Conservation (phyloP, 2,888 invertebrate species). For the Liopterus haemorrhoidalis region DNA sequence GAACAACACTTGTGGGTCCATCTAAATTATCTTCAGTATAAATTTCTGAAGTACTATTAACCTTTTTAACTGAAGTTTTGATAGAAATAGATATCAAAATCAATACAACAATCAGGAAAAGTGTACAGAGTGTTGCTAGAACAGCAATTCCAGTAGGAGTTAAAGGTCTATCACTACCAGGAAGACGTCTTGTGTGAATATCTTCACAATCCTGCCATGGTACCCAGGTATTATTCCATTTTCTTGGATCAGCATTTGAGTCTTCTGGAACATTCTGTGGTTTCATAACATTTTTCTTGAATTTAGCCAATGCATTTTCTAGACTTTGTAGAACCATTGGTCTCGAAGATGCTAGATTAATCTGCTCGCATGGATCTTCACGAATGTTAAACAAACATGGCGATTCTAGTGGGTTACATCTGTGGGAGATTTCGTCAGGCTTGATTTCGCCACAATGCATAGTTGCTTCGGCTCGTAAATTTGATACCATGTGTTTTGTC, state of each 20-base stretch:
- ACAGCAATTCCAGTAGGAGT: constrained; percentile 39
- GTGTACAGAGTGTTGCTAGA: constrained; percentile 38
- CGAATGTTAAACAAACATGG: constrained; percentile 50
- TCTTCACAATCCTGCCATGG: constrained; percentile 55
- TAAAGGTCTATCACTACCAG: constrained; percentile 32
- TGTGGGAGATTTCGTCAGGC: constrained; percentile 34
- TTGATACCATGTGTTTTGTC: constrained; percentile 30
- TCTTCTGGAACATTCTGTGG: constrained; percentile 47
- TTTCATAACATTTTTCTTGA: constrained; percentile 44
- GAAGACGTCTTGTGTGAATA: constrained; percentile 33
- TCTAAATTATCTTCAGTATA: constrained; percentile 8
- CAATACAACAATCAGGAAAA: constrained; percentile 36
- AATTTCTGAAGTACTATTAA: constrained; percentile 4
- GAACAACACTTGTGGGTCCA: constrained; percentile 11
- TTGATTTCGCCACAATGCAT: constrained; percentile 36
- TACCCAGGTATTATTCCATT: constrained; percentile 54
- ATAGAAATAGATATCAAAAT: constrained; percentile 33
- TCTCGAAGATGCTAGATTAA: constrained; percentile 45
- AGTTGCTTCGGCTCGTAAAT: constrained; percentile 37
- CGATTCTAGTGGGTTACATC: constrained; percentile 40
- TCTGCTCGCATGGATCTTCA: constrained; percentile 50
- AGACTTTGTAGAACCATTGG: constrained; percentile 45
- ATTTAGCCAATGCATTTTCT: constrained; percentile 44
- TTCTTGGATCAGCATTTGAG: constrained; percentile 48
- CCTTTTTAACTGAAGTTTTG: constrained; percentile 9